phyloP scores from a whole-genome alignment of 2,888 invertebrate species.

The Caenorhabditis plicata region DNA sequence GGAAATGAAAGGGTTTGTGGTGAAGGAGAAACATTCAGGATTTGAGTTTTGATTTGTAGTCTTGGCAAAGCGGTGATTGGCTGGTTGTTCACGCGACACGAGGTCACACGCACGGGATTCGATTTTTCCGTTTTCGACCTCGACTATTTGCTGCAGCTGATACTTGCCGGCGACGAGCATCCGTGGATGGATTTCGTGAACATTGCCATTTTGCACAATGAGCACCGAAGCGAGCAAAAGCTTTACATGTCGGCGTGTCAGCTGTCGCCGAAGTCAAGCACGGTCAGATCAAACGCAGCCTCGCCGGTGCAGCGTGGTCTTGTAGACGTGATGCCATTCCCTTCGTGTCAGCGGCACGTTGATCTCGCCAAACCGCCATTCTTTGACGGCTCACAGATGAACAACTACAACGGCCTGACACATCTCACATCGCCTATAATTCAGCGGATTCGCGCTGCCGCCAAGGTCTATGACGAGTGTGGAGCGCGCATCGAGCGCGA shows the following conservation, averaged over 20 bases:
- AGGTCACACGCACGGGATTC: slow-evolving; percentile 39
- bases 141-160: slow-evolving; percentile 60
- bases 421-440: not conserved
- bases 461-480: slow-evolving; percentile 17
- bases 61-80: slow-evolving; percentile 38
- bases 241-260: slow-evolving; percentile 40
- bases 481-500: slow-evolving; percentile 28
- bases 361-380: slow-evolving; percentile 39
- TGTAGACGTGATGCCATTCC: slow-evolving; percentile 37
- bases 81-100: slow-evolving; percentile 37
- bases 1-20: slow-evolving; percentile 23
- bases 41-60: too few species aligned
- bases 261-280: slow-evolving; percentile 12
- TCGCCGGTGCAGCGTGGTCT: slow-evolving; percentile 10
- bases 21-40: too few species aligned
- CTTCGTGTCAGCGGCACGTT: slow-evolving; percentile 44
- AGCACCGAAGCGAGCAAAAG: slow-evolving; percentile 37
- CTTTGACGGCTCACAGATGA: slow-evolving; percentile 25
- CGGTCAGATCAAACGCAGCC: too few species aligned
- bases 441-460: slow-evolving; percentile 3
- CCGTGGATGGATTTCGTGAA: slow-evolving; percentile 59
- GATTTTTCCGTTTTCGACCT: slow-evolving; percentile 50
- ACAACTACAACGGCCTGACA: too few species aligned
- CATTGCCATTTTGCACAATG: slow-evolving; percentile 25
- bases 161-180: slow-evolving; percentile 43